Evolutionary conservation across 2,888 invertebrate genomes (phyloP), one percentile per base, ranked within the genome.

Genomic region (Platypus cylindrus): DNA sequence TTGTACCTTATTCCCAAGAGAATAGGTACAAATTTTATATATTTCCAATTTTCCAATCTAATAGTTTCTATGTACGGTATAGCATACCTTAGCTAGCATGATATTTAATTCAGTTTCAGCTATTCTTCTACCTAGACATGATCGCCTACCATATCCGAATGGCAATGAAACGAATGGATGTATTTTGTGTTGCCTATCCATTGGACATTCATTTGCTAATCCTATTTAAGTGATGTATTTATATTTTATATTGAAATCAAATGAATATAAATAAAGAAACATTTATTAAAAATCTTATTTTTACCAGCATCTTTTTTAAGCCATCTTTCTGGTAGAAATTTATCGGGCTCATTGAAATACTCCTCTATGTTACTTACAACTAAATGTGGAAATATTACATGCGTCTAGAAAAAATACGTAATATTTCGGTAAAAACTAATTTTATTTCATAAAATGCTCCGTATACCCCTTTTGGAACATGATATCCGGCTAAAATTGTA

Each of bases 31-130:
- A n/a, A n/a, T n/a, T n/a, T n/a, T n/a, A n/a, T n/a, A n/a, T n/a
- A n/a, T n/a, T n/a, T n/a, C n/a, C n/a, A n/a, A n/a, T n/a, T n/a
- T n/a, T n/a, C n/a, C n/a, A n/a, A n/a, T n/a, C n/a, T n/a, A n/a
- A n/a, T n/a, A n/a, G n/a, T n/a, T n/a, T n/a, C n/a, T 25, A 7
- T 7, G 12, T 11, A 11, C 25, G 5, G 5, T 25, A 25, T 7
- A 29, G 2, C 16, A 45, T 60, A 79, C 80, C 71, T 79, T 80
- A n/a, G 79, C 75, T 29, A 81, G 55, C 48, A 81, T 59, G 43
- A 78, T 73, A 50, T 80, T 76, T 48, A 85, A 60, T 60, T 85
- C 84, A 31, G 77, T 76, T 62, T 85, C 84, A 12, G 85, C 84
- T 59, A 85, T 82, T 51, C 85, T 65, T 48, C 80, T 72, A 30